These are phyloP conservation scores for Lycaena phlaeas DNA, from an alignment of 2,888 invertebrate species.

Conservation along the genomic window DNA sequence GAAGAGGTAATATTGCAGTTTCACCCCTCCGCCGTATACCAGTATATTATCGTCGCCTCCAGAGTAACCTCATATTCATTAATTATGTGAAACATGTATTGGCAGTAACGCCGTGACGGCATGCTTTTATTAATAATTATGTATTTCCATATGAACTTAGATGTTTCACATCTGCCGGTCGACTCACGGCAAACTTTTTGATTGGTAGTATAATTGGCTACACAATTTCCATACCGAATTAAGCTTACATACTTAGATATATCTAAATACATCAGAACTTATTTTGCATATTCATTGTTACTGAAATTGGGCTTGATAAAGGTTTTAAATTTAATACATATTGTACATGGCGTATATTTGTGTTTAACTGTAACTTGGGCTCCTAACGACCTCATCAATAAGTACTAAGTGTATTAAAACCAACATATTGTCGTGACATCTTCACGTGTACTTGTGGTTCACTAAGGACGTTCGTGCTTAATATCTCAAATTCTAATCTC, in stretches of 20 bases:
- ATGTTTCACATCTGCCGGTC: no score
- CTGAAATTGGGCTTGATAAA: constrained; percentile 17
- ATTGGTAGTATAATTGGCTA: no score
- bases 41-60: neutral
- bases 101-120: no score
- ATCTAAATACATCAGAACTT: neutral
- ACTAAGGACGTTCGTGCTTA: no score
- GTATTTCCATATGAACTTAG: no score
- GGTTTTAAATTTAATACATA: constrained; percentile 3
- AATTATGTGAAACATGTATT: neutral
- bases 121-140: no score
- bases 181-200: no score
- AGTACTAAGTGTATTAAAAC: no score
- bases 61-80: neutral
- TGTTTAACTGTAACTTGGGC: constrained; percentile 21
- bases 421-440: neutral
- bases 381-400: constrained; percentile 14
- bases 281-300: constrained; percentile 12
- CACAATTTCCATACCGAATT: no score
- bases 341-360: constrained; percentile 15
- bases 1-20: constrained; percentile 93
- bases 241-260: neutral
- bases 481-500: no score
- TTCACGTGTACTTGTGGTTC: no score
- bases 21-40: neutral